These are phyloP conservation scores for Mystacides longicornis DNA, from an alignment of 2,888 invertebrate genomes.

Conservation along the genomic window DNA sequence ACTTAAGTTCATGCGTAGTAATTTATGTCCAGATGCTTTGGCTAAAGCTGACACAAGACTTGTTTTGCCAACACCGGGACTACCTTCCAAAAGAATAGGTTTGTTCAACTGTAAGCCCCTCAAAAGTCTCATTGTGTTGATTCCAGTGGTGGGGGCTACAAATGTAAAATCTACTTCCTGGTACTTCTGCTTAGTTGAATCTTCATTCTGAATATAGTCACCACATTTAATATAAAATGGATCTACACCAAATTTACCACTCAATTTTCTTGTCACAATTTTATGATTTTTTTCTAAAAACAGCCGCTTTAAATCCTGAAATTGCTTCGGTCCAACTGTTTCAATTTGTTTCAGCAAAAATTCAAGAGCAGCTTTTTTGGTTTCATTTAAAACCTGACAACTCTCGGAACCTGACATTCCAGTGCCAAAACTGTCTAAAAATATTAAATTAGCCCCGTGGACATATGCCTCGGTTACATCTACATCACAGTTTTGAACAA, in stretches of 20 bases:
- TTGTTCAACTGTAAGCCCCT: slow-evolving; percentile 86
- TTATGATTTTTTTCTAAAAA: slow-evolving; percentile 35
- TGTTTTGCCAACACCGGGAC: slow-evolving; percentile 98
- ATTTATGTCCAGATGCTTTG: slow-evolving; percentile 69
- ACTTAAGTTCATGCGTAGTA: slow-evolving; percentile 92
- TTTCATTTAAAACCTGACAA: slow-evolving; percentile 39
- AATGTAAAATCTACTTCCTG: slow-evolving; percentile 54
- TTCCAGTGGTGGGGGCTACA: slow-evolving; percentile 67
- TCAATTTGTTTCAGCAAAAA: slow-evolving; percentile 52
- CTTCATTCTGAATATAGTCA: slow-evolving; percentile 26
- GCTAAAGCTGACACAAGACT: slow-evolving; percentile 89
- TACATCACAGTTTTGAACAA: slow-evolving; percentile 39
- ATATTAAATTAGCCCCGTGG: slow-evolving; percentile 87
- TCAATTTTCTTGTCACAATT: slow-evolving; percentile 36
- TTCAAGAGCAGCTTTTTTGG: slow-evolving; percentile 47
- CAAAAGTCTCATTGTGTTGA: slow-evolving; percentile 77
- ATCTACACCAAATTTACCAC: slow-evolving; percentile 58
- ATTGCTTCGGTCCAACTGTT: slow-evolving; percentile 36
- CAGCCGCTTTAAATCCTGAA: slow-evolving; percentile 34
- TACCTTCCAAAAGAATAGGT: slow-evolving; percentile 91
- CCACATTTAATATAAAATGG: slow-evolving; percentile 69
- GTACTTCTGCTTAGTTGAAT: background rate
- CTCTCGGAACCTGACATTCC: slow-evolving; percentile 67
- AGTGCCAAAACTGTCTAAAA: slow-evolving; percentile 85
- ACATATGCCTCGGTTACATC: slow-evolving; percentile 62